These are phyloP conservation scores for Furnarius figulus DNA, from an alignment of 2,113 vertebrate species.

Conservation along the genomic window DNA sequence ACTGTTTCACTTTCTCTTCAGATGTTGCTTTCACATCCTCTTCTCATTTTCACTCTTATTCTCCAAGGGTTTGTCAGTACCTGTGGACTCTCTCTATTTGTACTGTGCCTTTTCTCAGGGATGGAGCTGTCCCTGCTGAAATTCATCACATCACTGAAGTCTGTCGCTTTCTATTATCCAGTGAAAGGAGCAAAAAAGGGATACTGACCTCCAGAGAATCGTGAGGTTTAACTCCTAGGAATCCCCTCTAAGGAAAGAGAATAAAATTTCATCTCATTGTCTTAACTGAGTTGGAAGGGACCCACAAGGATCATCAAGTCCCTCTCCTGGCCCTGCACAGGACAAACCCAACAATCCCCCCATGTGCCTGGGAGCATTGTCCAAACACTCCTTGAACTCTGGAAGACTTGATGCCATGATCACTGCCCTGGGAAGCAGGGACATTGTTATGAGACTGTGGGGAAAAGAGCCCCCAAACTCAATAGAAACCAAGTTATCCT, in stretches of 20 bases:
- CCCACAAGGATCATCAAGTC: not conserved
- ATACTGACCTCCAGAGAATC: not conserved
- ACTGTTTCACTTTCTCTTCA: not conserved
- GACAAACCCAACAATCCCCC: not conserved
- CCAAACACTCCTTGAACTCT: not conserved
- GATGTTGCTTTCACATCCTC: not conserved
- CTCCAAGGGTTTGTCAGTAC: not conserved
- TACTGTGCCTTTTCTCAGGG: not conserved
- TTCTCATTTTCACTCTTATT: conserved; percentile 25
- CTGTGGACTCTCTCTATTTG: not conserved
- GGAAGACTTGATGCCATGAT: not conserved
- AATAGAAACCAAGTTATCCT: not conserved
- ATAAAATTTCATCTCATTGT: not conserved
- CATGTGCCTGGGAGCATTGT: not conserved
- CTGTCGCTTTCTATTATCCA: not conserved
- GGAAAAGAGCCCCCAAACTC: not conserved
- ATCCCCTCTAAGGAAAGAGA: not conserved
- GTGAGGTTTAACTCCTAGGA: not conserved
- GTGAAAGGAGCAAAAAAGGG: not conserved
- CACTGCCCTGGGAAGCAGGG: not conserved
- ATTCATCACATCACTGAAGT: not conserved
- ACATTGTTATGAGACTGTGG: not conserved
- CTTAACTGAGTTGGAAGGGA: not conserved
- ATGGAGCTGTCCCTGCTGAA: not conserved
- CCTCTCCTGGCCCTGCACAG: not conserved